Evolutionary conservation across 1,140 invertebrate species (phyloP).

Genomic region (Bombus confusus): DNA sequence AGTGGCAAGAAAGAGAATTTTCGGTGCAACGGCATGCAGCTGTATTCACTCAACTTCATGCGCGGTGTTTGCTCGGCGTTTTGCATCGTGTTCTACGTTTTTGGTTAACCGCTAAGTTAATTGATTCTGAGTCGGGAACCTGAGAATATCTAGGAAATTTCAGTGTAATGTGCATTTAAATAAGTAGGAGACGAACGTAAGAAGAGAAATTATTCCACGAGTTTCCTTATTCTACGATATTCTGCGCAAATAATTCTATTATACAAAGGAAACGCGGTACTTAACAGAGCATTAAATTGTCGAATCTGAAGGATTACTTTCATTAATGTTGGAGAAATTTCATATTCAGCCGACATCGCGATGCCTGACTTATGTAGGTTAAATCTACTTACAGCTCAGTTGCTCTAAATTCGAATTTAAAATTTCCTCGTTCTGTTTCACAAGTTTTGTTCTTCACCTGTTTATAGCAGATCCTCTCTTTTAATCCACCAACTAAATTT

Average conservation of each 20-base stretch:
- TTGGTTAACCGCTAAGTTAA: not conserved
- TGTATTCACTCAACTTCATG: not conserved
- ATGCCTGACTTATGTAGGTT: not conserved
- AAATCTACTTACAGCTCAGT: not conserved
- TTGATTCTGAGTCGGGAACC: not conserved
- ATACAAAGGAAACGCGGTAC: not conserved
- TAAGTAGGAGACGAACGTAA: not conserved
- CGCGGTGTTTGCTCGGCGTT: not conserved
- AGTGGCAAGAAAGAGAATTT: conserved; percentile 3
- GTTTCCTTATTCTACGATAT: not conserved
- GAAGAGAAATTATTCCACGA: not conserved
- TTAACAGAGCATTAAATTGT: not conserved
- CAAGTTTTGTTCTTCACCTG: no score
- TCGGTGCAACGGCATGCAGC: not conserved
- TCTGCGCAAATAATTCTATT: not conserved
- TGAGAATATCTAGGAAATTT: not conserved
- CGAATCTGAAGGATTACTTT: not conserved
- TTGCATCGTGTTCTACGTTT: not conserved
- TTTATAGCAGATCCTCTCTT: not conserved
- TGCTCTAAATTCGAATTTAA: not conserved
- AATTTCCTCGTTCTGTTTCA: no score
- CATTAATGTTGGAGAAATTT: not conserved
- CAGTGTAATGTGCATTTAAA: not conserved
- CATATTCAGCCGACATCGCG: no score
- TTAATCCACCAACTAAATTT: not conserved